These are phyloP conservation scores for Idris sp. DNA, from an alignment of 1,140 invertebrate species.

Conservation along the genomic window DNA sequence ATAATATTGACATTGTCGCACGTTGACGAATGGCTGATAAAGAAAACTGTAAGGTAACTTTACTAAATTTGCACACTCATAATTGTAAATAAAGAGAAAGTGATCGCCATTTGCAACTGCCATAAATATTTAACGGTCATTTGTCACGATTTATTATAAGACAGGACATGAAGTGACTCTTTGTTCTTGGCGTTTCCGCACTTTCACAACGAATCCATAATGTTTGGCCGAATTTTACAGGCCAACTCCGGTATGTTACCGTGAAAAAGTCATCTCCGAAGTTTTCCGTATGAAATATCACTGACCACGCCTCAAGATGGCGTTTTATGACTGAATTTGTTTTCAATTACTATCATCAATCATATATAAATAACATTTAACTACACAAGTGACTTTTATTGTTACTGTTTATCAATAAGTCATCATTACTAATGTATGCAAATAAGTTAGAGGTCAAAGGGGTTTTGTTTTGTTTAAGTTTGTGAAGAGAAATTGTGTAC, in stretches of 20 bases:
- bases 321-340: slow-evolving; percentile 67
- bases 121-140: slow-evolving; percentile 45
- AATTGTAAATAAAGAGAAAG: slow-evolving; percentile 25
- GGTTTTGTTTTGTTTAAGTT: slow-evolving; percentile 1
- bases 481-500: too few relatives aligned
- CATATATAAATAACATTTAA: background rate
- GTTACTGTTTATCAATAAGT: too few relatives aligned
- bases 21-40: too few relatives aligned
- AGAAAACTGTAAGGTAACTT: too few relatives aligned
- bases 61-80: too few relatives aligned
- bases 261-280: slow-evolving; percentile 46
- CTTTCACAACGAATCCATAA: slow-evolving; percentile 50
- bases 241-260: slow-evolving; percentile 35
- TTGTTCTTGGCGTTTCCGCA: slow-evolving; percentile 38
- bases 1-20: too few relatives aligned
- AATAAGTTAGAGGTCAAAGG: slow-evolving; percentile 1
- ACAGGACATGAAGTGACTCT: slow-evolving; percentile 6
- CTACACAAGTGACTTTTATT: too few relatives aligned
- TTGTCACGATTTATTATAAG: slow-evolving; percentile 32
- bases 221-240: slow-evolving; percentile 33
- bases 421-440: slow-evolving; percentile 1
- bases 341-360: too few relatives aligned
- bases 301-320: slow-evolving; percentile 73
- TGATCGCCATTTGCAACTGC: slow-evolving; percentile 14
- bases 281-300: slow-evolving; percentile 65